Base-by-base conservation (phyloP, 1,140 invertebrate species). In the Heliconius congener region DNA sequence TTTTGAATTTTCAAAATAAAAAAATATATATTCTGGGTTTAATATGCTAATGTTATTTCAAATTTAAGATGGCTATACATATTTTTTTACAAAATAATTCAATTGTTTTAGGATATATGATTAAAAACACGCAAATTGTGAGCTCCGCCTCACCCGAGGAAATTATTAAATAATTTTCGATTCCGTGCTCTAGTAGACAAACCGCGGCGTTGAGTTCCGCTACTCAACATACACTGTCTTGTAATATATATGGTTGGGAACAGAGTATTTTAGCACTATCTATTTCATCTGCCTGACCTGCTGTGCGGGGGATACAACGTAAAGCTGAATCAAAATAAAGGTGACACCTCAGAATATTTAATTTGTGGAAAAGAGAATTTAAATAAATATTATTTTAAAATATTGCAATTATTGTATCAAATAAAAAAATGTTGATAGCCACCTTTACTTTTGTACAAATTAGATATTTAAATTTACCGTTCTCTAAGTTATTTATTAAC, bases 391-490 rank as follows among this genome's bases (percentile, higher is more conserved):
- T 19, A 0, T 5, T 6, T 8, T 6, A 52, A 52, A 52, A 19
- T 19, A 23, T 6, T 52, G 50, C 50, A 52, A 6, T 52, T 52
- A 52, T 18, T 19, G 6, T 52, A 3, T 52, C 50, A 52, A 52
- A 52, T 52, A 6, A 52, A 52, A 60, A n/a, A 60, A 57, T 23
- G 8, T 60, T 11, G n/a, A 9, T 19, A 60, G 55, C 55, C 55
- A 23, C 19, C 55, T 60, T 60, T 60, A 19, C 3, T 60, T 60
- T 23, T 23, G 55, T 60, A 60, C 18, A n/a, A 60, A 60, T 60
- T 60, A 60, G 55, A 60, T 60, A 60, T 60, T 60, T 60, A 60
- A 60, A 60, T 60, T 52, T 52, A 52, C 18, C 55, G 19, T 60
- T 23, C 16, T 52, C 50, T 52, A 19, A 52, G 50, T 52, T 52